Conservation (phyloP, 2,888 invertebrate genomes). For the Dichetophora obliterata region DNA sequence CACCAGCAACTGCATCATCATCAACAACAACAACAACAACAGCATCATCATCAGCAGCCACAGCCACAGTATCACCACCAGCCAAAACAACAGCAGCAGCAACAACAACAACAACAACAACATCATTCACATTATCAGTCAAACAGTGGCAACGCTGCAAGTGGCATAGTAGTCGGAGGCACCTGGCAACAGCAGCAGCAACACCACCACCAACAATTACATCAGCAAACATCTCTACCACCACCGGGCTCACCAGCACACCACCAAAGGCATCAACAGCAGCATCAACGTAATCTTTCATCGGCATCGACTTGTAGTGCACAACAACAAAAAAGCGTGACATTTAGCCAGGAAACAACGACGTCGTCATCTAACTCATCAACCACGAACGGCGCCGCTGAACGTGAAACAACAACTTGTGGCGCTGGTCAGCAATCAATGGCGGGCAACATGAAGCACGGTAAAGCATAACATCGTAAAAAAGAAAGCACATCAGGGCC, state of each 20-base stretch:
- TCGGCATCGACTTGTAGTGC: conserved; percentile 69
- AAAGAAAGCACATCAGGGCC: no score
- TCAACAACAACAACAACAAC: conserved; percentile 58
- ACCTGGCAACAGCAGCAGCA: conserved; percentile 50
- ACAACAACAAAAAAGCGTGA: conserved; percentile 69
- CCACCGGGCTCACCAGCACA: conserved; percentile 64
- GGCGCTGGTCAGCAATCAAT: conserved; percentile 63
- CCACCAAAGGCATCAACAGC: conserved; percentile 59
- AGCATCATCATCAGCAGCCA: conserved; percentile 60
- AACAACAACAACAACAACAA: conserved; percentile 60
- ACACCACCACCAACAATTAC: conserved; percentile 51
- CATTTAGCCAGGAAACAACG: conserved; percentile 66
- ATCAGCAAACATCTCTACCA: conserved; percentile 48
- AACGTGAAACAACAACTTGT: conserved; percentile 54
- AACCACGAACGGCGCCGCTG: conserved; percentile 52
- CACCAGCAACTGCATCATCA: conserved; percentile 47
- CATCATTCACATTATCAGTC: conserved; percentile 72
- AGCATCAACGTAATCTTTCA: conserved; percentile 68
- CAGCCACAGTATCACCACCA: conserved; percentile 47
- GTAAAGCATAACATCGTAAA: conserved; percentile 50
- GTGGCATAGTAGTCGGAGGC: conserved; percentile 54
- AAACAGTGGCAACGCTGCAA: conserved; percentile 72
- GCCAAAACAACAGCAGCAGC: conserved; percentile 57
- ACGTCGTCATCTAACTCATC: conserved; percentile 48
- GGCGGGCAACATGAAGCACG: conserved; percentile 71